Base-by-base conservation (phyloP, 2,888 invertebrate genomes). In the Drosophila birchii region DNA sequence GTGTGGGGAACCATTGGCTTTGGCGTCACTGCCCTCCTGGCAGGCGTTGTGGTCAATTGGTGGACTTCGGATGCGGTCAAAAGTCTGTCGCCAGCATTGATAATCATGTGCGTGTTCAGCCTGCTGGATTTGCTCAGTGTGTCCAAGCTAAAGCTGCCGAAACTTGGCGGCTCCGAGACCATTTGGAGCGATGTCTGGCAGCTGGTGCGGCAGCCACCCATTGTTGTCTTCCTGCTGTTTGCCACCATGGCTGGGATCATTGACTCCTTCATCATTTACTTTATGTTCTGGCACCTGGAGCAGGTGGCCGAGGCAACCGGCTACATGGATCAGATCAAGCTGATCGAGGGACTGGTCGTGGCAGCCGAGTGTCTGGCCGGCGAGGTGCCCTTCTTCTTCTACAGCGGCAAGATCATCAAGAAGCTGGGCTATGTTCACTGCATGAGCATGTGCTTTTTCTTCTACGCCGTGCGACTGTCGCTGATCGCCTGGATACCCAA, bases 1-100 rank as follows among this genome's bases (percentile, higher is more conserved):
- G 96, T 96, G 0, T 97, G 96, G 96, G 97, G 97, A 6, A 96
- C 97, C 0, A 94, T 95, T 6, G 97, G 97, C 0, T 97, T 96
- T 84, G 97, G 97, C 0, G 78, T 94, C 6, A 95, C 96, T 0
- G 96, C 97, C 0, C 90, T 96, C 0, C 86, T 96, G 0, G 94
- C 96, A 0, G 97, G 97, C 0, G 95, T 94, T 90, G 92, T 94
- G 0, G 94, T 96, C 0, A 95, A 97, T 89, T 86, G 92, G n/a
- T 94, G 94, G 86, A 96, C 96, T 0, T 90, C 91, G 26, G 93
- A 93, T 14, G 91, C 93, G 0, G 90, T 93, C 3, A 95, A 96
- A 82, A 94, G 95, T 81, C 89, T 96, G 85, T 95, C 95, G 0
- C 96, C 96, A 0, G 96, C 96, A 0, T 94, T 96, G 78, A 69